Evolutionary conservation across 2,888 invertebrate genomes (phyloP).

Genomic region (Criorhina ranunculi): DNA sequence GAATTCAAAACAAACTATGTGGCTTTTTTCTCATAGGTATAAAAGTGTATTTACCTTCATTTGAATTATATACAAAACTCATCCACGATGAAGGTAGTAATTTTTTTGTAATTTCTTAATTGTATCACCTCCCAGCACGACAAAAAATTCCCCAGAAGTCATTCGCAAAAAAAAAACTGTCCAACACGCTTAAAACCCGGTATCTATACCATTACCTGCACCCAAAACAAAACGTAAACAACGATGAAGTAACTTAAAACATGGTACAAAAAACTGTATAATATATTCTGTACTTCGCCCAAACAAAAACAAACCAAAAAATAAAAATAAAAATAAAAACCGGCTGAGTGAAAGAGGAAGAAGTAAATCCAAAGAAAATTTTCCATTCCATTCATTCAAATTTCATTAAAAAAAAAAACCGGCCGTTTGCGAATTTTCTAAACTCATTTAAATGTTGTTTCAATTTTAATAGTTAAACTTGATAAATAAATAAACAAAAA

Average conservation of each 20-base stretch:
- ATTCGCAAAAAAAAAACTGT: slow-evolving; percentile 23
- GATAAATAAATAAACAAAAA: slow-evolving; percentile 31
- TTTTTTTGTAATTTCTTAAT: slow-evolving; percentile 3
- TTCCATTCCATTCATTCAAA: slow-evolving; percentile 28
- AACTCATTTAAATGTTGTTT: neutral
- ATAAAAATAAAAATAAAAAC: slow-evolving; percentile 24
- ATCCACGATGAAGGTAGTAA: too few relatives aligned
- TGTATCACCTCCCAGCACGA: slow-evolving; percentile 6
- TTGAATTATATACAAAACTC: slow-evolving; percentile 7
- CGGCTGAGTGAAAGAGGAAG: neutral
- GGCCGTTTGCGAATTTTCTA: neutral
- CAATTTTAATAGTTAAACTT: neutral
- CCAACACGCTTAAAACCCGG: neutral
- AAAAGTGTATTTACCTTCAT: neutral
- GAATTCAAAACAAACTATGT: neutral
- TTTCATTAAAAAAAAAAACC: neutral
- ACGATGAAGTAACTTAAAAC: slow-evolving; percentile 26
- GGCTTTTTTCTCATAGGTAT: neutral
- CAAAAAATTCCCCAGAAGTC: slow-evolving; percentile 16
- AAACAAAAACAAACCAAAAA: slow-evolving; percentile 1
- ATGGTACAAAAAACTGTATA: neutral
- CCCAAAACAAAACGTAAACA: slow-evolving; percentile 22
- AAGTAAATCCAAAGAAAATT: slow-evolving; percentile 33
- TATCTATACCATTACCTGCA: neutral
- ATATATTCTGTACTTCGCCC: neutral